phyloP scores from a whole-genome alignment of 2,888 invertebrate species.

The Itoplectis maculator region DNA sequence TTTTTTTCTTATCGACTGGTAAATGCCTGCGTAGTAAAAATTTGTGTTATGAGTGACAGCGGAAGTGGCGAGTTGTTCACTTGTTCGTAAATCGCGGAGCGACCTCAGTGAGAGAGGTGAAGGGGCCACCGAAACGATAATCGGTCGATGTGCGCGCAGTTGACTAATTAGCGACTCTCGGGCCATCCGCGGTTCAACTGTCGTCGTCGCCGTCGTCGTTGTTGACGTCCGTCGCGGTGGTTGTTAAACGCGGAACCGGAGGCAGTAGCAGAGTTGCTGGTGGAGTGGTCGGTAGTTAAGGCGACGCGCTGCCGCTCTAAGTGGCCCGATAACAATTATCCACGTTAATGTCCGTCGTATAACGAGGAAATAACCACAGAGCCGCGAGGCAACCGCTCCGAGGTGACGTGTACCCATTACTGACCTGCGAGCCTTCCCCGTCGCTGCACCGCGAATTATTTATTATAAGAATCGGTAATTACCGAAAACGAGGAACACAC shows the following conservation, averaged over 20 bases:
- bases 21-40: too few species aligned
- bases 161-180: conserved; percentile 24
- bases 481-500: background rate
- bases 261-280: background rate
- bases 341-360: conserved; percentile 34
- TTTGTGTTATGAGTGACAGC: too few species aligned
- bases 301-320: background rate
- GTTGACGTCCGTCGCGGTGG: conserved; percentile 4
- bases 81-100: background rate
- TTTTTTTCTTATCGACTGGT: too few species aligned
- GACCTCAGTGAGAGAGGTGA: background rate
- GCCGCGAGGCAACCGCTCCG: background rate
- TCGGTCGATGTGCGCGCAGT: background rate
- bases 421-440: background rate
- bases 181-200: conserved; percentile 9
- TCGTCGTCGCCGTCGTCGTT: conserved; percentile 7
- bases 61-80: background rate
- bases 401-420: background rate
- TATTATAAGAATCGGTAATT: conserved; percentile 18
- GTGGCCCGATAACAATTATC: conserved; percentile 46
- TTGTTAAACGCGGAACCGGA: conserved; percentile 20
- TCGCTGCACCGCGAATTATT: background rate
- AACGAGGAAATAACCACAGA: conserved; percentile 34
- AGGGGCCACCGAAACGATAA: conserved; percentile 1
- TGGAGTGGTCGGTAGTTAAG: conserved; percentile 19